These are phyloP conservation scores for Zonitis immaculata DNA, from an alignment of 2,888 invertebrate genomes.

Conservation along the genomic window DNA sequence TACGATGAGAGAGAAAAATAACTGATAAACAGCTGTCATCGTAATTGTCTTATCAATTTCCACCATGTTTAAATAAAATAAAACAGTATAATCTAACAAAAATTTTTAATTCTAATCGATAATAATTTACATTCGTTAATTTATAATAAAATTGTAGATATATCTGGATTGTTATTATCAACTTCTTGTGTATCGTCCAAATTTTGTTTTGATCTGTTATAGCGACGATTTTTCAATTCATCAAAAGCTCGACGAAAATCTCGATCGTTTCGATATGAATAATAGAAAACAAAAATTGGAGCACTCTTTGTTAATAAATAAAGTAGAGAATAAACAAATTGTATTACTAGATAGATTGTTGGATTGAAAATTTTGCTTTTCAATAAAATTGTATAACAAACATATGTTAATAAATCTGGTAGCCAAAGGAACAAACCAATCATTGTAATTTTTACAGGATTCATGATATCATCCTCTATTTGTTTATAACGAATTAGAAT, in stretches of 20 bases:
- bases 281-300: background rate
- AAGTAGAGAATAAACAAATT: background rate
- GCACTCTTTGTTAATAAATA: background rate
- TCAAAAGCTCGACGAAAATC: background rate
- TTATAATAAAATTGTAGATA: no score
- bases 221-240: background rate
- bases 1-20: no score
- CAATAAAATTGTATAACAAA: background rate
- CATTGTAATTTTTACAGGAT: background rate
- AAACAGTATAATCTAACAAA: no score
- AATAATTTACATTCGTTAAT: no score
- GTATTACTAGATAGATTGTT: background rate
- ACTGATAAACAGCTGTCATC: no score
- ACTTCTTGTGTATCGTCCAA: background rate
- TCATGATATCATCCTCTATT: background rate
- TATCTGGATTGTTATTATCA: no score
- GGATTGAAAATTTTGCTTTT: background rate
- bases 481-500: background rate
- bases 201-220: background rate
- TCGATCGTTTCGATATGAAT: background rate
- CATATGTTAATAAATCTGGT: background rate
- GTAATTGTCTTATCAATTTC: no score
- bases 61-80: no score
- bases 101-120: no score
- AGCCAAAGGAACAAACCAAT: background rate